phyloP scores from a whole-genome alignment of 2,113 vertebrate species.

The Corythornis cristatus region DNA sequence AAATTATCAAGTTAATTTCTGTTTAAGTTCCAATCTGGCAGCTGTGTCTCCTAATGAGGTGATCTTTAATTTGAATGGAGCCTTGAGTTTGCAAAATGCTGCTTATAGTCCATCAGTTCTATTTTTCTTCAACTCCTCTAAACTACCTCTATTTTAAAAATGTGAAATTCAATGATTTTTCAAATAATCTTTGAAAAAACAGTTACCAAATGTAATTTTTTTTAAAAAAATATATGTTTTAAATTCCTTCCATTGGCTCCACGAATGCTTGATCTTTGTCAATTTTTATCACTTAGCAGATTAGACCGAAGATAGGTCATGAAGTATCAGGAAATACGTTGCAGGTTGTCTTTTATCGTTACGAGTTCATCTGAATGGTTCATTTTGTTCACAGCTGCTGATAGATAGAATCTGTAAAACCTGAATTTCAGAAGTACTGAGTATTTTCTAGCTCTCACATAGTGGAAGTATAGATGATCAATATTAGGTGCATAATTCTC shows the following conservation, averaged over 20 bases:
- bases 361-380: background rate
- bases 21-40: background rate
- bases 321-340: background rate
- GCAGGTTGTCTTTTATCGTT: background rate
- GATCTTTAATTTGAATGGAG: background rate
- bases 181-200: background rate
- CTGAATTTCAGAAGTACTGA: background rate
- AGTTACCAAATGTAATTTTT: too few species aligned
- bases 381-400: background rate
- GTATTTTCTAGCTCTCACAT: background rate
- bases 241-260: background rate
- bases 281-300: slow-evolving; percentile 2
- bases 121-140: background rate
- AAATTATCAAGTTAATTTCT: background rate
- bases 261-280: background rate
- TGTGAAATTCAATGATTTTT: background rate
- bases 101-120: background rate
- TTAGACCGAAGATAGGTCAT: background rate
- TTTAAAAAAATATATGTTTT: background rate
- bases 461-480: background rate
- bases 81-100: background rate
- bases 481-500: background rate
- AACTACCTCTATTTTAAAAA: background rate
- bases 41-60: background rate
- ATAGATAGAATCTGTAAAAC: background rate